Evolutionary conservation across 92 coral and sea anemone genomes (phyloP).

Genomic region (Epizoanthus stellaris): DNA sequence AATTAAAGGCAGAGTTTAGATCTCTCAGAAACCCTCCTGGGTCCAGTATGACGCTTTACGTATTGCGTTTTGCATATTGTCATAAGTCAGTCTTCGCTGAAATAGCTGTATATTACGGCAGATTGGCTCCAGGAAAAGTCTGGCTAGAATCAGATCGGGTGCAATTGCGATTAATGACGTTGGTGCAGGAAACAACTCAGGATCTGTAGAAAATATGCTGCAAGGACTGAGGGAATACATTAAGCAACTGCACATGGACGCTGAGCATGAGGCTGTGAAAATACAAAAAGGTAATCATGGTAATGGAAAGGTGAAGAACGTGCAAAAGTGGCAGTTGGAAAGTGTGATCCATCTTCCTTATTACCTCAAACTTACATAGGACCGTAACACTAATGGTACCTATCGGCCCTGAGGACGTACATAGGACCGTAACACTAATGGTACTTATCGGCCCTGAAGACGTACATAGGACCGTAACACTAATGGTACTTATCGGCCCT

Average conservation of each 20-base stretch:
- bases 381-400: no score
- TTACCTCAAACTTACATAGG: no score
- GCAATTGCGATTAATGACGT: slow-evolving; percentile 16
- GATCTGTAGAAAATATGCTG: slow-evolving; percentile 12
- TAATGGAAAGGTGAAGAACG: background rate
- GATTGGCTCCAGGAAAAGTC: slow-evolving; percentile 40
- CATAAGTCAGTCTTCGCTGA: background rate
- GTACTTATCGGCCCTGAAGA: no score
- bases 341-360: background rate
- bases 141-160: slow-evolving; percentile 21
- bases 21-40: no score
- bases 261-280: slow-evolving; percentile 13
- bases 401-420: no score
- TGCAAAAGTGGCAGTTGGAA: no score
- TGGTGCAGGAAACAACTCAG: background rate
- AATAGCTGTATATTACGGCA: background rate
- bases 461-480: no score
- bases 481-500: no score
- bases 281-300: slow-evolving; percentile 22
- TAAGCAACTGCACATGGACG: background rate
- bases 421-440: no score
- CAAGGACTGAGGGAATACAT: slow-evolving; percentile 26
- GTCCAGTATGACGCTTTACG: no score
- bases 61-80: no score
- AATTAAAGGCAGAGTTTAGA: background rate